These are phyloP conservation scores for Dallia pectoralis DNA, from an alignment of 2,797 vertebrate genomes.

Conservation along the genomic window DNA sequence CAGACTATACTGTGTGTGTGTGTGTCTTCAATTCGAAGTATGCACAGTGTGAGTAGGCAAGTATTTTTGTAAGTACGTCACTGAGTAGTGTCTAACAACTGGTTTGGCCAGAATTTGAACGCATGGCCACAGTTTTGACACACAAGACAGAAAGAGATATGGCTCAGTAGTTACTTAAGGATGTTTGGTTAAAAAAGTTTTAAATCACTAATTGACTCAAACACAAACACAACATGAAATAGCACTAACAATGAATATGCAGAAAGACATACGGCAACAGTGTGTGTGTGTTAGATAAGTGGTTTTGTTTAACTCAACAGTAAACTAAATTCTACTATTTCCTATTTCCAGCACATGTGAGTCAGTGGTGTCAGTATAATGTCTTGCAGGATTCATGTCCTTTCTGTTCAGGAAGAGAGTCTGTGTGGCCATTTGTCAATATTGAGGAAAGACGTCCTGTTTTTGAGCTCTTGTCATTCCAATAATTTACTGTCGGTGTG, in stretches of 20 bases:
- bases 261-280: background rate
- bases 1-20: constrained; percentile 21
- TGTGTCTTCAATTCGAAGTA: background rate
- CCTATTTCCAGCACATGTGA: background rate
- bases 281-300: background rate
- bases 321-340: background rate
- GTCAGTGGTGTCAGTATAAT: constrained; percentile 29
- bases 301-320: no score
- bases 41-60: constrained; percentile 19
- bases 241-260: background rate
- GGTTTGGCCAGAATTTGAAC: constrained; percentile 43
- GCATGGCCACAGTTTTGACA: background rate
- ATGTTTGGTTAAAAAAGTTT: constrained; percentile 4
- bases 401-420: constrained; percentile 5
- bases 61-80: constrained; percentile 54
- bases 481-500: constrained; percentile 32
- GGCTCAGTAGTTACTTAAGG: background rate
- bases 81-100: constrained; percentile 29
- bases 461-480: constrained; percentile 50
- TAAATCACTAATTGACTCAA: constrained; percentile 17
- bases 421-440: background rate
- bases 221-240: background rate
- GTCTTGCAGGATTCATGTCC: constrained; percentile 38
- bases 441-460: constrained; percentile 45
- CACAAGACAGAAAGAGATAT: constrained; percentile 22